Conservation (phyloP, 2,797 vertebrate species). For the Ispidina lecontei region DNA sequence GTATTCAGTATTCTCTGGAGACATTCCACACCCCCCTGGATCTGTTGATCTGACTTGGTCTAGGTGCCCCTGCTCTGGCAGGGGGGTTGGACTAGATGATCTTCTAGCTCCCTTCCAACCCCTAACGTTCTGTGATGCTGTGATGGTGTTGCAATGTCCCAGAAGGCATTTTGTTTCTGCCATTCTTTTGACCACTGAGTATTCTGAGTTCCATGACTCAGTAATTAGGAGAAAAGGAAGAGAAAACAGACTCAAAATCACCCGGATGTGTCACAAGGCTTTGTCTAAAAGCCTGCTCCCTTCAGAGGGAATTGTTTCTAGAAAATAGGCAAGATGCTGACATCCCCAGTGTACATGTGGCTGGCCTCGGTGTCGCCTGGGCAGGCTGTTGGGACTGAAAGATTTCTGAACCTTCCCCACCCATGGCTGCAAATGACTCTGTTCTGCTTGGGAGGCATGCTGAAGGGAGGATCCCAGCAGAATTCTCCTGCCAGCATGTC, state of each 20-base stretch:
- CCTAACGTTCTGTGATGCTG: too few relatives aligned
- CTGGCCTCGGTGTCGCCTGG: not conserved
- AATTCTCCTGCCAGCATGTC: not conserved
- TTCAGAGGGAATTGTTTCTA: constrained; percentile 58
- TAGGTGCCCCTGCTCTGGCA: too few relatives aligned
- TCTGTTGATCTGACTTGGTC: too few relatives aligned
- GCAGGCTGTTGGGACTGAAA: constrained; percentile 5
- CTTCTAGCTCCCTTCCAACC: too few relatives aligned
- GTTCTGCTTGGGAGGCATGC: constrained; percentile 60
- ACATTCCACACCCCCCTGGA: too few relatives aligned
- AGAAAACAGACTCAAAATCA: constrained; percentile 46
- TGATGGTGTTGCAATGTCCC: constrained; percentile 41
- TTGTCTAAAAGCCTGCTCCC: constrained; percentile 37
- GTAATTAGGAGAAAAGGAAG: constrained; percentile 46
- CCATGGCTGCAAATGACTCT: constrained; percentile 41
- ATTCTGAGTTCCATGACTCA: constrained; percentile 30
- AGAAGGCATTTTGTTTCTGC: constrained; percentile 50
- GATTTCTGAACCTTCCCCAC: constrained; percentile 36
- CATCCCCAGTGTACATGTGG: not conserved
- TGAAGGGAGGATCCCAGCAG: constrained; percentile 44
- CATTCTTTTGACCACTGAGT: constrained; percentile 40
- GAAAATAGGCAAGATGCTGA: constrained; percentile 37
- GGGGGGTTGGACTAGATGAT: too few relatives aligned
- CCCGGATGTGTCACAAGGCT: constrained; percentile 42
- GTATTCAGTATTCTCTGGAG: too few relatives aligned